Conservation (phyloP, 2,113 vertebrate genomes). For the Astur gentilis region DNA sequence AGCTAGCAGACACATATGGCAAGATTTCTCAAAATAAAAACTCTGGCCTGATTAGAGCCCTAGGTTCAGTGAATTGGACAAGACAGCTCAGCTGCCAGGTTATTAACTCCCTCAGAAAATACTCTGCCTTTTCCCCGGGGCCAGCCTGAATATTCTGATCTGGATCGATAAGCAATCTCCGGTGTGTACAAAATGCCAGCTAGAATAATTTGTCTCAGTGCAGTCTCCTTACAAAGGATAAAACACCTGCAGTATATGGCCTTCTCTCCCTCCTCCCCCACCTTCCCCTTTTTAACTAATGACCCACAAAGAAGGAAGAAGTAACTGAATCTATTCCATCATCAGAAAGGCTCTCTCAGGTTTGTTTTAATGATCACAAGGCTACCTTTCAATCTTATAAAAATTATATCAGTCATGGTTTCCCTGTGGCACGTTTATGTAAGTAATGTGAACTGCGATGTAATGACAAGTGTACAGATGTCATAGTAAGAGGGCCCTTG, state of each 20-base stretch:
- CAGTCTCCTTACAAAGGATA: conserved; percentile 87
- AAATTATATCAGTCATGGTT: conserved; percentile 68
- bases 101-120: conserved; percentile 99
- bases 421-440: conserved; percentile 70
- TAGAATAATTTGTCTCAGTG: conserved; percentile 98
- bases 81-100: conserved; percentile 99
- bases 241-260: conserved; percentile 81
- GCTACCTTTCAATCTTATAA: conserved; percentile 72
- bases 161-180: conserved; percentile 99
- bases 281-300: conserved; percentile 87
- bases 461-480: conserved; percentile 84
- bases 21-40: conserved; percentile 92
- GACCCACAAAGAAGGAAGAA: conserved; percentile 86
- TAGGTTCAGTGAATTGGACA: conserved; percentile 99
- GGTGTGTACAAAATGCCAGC: conserved; percentile 99
- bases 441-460: conserved; percentile 69
- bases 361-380: conserved; percentile 75
- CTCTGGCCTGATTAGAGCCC: conserved; percentile 98
- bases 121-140: conserved; percentile 90
- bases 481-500: conserved; percentile 76
- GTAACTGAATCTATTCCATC: conserved; percentile 86
- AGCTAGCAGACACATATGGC: conserved; percentile 72
- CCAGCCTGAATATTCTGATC: conserved; percentile 94
- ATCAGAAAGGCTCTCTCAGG: conserved; percentile 74
- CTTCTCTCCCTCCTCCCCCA: conserved; percentile 64